Evolutionary conservation across 2,113 vertebrate species (phyloP).

Genomic region (Nesoenas mayeri): DNA sequence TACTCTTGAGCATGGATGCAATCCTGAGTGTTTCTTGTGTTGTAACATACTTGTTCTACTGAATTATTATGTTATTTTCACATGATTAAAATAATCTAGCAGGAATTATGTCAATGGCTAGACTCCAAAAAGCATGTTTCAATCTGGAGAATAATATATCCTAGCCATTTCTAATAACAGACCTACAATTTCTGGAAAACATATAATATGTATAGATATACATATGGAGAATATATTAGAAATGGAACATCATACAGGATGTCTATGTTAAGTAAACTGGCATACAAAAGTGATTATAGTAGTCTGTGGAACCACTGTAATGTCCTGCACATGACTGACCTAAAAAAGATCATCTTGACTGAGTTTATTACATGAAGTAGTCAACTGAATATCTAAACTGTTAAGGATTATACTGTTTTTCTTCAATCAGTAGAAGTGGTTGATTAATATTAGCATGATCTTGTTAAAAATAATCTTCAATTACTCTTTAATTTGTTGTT

Average conservation of each 20-base stretch:
- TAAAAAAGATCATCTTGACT: not conserved
- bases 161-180: not conserved
- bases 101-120: not conserved
- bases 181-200: not conserved
- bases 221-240: not conserved
- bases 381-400: not conserved
- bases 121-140: not conserved
- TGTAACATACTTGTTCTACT: not conserved
- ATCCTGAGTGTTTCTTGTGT: not conserved
- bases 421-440: not conserved
- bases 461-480: not conserved
- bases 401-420: not conserved
- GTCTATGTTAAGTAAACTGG: not conserved
- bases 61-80: not conserved
- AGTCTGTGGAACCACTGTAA: not conserved
- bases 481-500: not conserved
- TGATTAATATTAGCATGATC: not conserved
- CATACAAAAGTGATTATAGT: fast-evolving
- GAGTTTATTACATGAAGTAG: not conserved
- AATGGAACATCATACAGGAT: not conserved
- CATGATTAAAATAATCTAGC: not conserved
- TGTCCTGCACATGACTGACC: not conserved
- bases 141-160: not conserved
- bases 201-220: too few species aligned
- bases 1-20: not conserved